Evolutionary conservation across 2,888 invertebrate genomes (phyloP).

Genomic region (Chloroclysta siterata): DNA sequence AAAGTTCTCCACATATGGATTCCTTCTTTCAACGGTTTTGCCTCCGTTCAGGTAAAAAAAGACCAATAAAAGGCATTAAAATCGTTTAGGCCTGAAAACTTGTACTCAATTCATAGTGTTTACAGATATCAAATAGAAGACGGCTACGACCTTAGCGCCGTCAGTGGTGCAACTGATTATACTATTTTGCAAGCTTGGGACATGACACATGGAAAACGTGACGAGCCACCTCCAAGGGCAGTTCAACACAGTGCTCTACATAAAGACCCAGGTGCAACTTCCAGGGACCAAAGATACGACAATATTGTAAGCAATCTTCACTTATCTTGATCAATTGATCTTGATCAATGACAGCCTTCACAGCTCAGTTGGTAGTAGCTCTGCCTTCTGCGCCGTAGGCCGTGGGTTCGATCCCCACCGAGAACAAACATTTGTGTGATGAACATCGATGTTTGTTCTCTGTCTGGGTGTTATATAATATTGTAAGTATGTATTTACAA

Average conservation of each 20-base stretch:
- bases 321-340: not conserved
- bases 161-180: conserved; percentile 87
- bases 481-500: no score
- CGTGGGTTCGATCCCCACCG: no score
- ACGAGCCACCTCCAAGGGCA: conserved; percentile 74
- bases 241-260: conserved; percentile 82
- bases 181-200: conserved; percentile 88
- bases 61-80: not conserved
- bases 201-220: conserved; percentile 75
- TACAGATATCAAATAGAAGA: conserved; percentile 86
- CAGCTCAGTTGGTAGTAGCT: no score
- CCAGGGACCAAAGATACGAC: conserved; percentile 74
- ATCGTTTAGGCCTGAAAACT: not conserved
- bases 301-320: conserved; percentile 64
- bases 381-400: no score
- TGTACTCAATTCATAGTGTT: not conserved
- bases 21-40: conserved; percentile 84
- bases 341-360: no score
- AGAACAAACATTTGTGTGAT: no score
- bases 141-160: conserved; percentile 86
- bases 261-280: conserved; percentile 72
- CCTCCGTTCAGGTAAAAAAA: conserved; percentile 82
- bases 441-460: no score
- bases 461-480: no score
- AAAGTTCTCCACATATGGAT: conserved; percentile 84